Evolutionary conservation across 2,888 invertebrate genomes (phyloP).

Genomic region (Dascillus cervinus): DNA sequence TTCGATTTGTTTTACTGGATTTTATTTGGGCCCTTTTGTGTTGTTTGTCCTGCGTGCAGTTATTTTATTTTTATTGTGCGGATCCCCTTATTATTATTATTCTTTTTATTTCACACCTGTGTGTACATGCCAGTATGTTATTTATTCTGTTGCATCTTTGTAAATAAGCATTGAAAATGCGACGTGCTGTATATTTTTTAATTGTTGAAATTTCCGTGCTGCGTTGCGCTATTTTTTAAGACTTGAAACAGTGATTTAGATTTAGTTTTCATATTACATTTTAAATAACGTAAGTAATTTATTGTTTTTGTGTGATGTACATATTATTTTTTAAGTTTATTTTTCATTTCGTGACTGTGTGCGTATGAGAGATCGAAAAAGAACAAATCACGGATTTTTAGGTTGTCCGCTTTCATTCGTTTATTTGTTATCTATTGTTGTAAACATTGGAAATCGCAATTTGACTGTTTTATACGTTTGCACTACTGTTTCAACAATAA

Average conservation of each 20-base stretch:
- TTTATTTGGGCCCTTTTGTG: conserved; percentile 11
- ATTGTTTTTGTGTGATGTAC: conserved; percentile 38
- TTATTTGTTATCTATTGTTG: conserved; percentile 12
- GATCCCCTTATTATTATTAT: conserved; percentile 20
- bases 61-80: conserved; percentile 19
- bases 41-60: conserved; percentile 16
- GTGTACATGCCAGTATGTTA: conserved; percentile 25
- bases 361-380: conserved; percentile 38
- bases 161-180: conserved; percentile 32
- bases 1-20: conserved; percentile 40
- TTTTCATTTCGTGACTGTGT: conserved; percentile 26
- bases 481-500: conserved; percentile 28
- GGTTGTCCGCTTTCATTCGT: no score
- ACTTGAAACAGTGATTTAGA: conserved; percentile 41
- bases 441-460: conserved; percentile 2
- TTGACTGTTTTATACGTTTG: conserved; percentile 3
- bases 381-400: no score
- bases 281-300: conserved; percentile 25
- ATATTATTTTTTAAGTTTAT: conserved; percentile 31
- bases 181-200: conserved; percentile 11
- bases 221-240: conserved; percentile 34
- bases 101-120: conserved; percentile 17
- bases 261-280: conserved; percentile 34
- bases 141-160: conserved; percentile 38
- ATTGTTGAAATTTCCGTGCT: conserved; percentile 29